phyloP scores from a whole-genome alignment of 2,797 vertebrate species.

The Cryptoprocta ferox region DNA sequence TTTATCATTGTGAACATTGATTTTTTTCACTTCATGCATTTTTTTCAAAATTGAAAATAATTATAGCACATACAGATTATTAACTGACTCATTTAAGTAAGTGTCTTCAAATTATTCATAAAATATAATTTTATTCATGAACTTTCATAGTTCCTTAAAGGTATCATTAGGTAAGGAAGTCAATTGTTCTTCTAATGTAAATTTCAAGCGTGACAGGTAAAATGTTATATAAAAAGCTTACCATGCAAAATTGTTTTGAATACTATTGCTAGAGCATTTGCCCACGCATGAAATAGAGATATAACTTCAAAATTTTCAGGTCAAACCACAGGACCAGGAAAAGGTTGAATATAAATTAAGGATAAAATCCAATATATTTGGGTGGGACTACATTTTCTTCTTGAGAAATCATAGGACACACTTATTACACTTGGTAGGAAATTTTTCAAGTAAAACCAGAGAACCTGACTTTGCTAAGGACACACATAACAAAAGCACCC shows the following conservation, averaged over 20 bases:
- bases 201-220: constrained; percentile 45
- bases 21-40: neutral
- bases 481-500: neutral
- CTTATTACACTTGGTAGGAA: neutral
- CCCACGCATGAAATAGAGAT: neutral
- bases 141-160: constrained; percentile 6
- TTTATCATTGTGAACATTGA: neutral
- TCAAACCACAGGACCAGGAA: constrained; percentile 5
- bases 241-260: constrained; percentile 43
- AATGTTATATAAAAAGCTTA: constrained; percentile 6
- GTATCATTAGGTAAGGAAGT: neutral
- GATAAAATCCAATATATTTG: constrained; percentile 26
- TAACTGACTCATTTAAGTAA: neutral
- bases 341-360: constrained; percentile 18
- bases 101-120: neutral
- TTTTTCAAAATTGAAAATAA: neutral
- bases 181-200: constrained; percentile 24
- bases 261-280: constrained; percentile 15
- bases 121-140: neutral
- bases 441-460: constrained; percentile 38
- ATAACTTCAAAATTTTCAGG: neutral
- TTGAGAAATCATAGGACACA: neutral
- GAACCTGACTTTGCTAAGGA: neutral
- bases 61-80: neutral
- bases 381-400: neutral